These are phyloP conservation scores for Netelia melanura DNA, from an alignment of 2,888 invertebrate species.

Conservation along the genomic window DNA sequence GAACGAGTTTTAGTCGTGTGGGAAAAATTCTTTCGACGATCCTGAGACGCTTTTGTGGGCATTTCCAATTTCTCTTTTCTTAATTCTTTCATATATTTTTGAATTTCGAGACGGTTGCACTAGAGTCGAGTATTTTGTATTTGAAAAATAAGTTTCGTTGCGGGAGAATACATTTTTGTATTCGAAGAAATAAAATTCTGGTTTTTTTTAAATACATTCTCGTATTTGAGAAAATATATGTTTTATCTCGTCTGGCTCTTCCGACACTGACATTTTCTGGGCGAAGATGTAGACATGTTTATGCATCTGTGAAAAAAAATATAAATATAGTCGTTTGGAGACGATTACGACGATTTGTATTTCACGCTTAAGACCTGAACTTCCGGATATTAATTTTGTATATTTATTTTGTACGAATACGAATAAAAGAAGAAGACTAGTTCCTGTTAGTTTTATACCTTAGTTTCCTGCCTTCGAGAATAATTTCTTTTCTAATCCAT, in stretches of 20 bases:
- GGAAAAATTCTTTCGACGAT: neutral
- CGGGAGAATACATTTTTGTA: too few species aligned
- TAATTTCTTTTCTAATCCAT: neutral
- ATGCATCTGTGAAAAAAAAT: neutral
- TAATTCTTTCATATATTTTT: neutral
- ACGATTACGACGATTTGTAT: neutral
- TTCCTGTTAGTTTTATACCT: neutral
- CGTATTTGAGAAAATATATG: too few species aligned
- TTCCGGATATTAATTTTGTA: conserved; percentile 5
- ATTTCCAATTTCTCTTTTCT: neutral
- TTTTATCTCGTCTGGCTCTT: too few species aligned
- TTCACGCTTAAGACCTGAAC: neutral
- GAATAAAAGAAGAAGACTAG: conserved; percentile 42
- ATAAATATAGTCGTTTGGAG: neutral
- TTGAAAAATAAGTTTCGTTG: neutral
- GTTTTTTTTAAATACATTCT: too few species aligned
- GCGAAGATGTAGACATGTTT: neutral
- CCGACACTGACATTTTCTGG: too few species aligned
- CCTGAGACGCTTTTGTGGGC: too few species aligned
- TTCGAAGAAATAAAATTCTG: too few species aligned
- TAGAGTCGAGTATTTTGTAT: neutral
- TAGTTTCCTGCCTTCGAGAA: neutral
- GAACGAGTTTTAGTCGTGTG: neutral
- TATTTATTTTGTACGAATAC: conserved; percentile 64
- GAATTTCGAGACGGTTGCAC: neutral